Evolutionary conservation across 2,888 invertebrate genomes (phyloP).

Genomic region (Rosalia funebris): DNA sequence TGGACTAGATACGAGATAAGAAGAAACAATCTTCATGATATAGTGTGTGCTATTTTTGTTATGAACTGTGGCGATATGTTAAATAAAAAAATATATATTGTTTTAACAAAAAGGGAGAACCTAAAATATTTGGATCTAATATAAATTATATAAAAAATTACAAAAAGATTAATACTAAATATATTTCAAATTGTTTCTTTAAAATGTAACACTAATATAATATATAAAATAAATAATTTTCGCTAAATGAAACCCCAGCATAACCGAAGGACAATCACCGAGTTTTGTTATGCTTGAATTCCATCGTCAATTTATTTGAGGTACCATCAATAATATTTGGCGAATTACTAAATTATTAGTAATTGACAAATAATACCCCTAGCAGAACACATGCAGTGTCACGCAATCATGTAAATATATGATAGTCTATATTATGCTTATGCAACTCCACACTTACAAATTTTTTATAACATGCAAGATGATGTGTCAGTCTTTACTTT

Average conservation of each 20-base stretch:
- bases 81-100: constrained; percentile 1
- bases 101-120: constrained; percentile 5
- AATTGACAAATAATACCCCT: constrained; percentile 28
- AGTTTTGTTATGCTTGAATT: constrained; percentile 16
- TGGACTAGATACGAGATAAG: constrained; percentile 22
- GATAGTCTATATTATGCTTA: constrained; percentile 24
- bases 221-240: constrained; percentile 28
- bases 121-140: constrained; percentile 25
- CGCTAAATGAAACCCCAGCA: constrained; percentile 21
- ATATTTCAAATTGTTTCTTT: constrained; percentile 20
- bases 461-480: constrained; percentile 28
- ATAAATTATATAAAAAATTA: constrained; percentile 31
- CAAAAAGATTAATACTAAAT: constrained; percentile 27
- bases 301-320: constrained; percentile 6
- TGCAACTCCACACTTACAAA: constrained; percentile 24
- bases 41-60: constrained; percentile 22
- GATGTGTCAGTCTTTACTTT: constrained; percentile 40
- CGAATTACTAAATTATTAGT: constrained; percentile 16
- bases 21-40: constrained; percentile 11
- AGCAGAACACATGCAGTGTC: constrained; percentile 27
- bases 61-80: constrained; percentile 13
- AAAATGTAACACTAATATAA: constrained; percentile 19
- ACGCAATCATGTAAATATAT: constrained; percentile 12
- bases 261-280: neutral
- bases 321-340: constrained; percentile 11